These are phyloP conservation scores for Athrips mouffetella DNA, from an alignment of 2,888 invertebrate species.

Conservation along the genomic window DNA sequence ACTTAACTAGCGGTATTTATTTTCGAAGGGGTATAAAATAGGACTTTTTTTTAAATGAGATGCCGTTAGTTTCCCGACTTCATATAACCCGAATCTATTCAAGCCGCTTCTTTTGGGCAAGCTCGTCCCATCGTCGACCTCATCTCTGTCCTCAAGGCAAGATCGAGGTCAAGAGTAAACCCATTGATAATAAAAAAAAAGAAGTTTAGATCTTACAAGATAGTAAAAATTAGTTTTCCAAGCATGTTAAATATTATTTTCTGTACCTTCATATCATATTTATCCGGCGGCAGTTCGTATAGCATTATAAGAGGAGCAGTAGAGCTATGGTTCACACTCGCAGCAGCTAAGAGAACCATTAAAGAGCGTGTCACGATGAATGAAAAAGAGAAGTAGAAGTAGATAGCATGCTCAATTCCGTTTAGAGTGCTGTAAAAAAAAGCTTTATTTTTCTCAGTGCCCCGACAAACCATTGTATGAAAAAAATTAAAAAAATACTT, in stretches of 20 bases:
- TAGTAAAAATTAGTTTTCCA: background rate
- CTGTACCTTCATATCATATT: slow-evolving; percentile 57
- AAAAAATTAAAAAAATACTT: no score
- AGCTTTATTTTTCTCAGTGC: background rate
- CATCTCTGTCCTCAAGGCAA: no score
- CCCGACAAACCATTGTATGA: background rate
- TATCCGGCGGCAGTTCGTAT: slow-evolving; percentile 58
- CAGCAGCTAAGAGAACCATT: slow-evolving; percentile 61
- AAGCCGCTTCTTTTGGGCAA: no score
- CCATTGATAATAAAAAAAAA: no score
- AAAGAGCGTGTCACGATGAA: slow-evolving; percentile 64
- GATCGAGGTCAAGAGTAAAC: no score
- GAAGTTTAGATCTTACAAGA: background rate
- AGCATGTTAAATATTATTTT: slow-evolving; percentile 1
- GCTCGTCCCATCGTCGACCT: no score
- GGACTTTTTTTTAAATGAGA: background rate
- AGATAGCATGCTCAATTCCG: slow-evolving; percentile 48
- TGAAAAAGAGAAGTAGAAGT: slow-evolving; percentile 70
- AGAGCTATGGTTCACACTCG: slow-evolving; percentile 68
- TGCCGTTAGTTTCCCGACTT: background rate
- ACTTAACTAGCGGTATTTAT: no score
- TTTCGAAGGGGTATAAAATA: no score
- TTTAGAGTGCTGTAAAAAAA: slow-evolving; percentile 31
- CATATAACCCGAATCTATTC: background rate
- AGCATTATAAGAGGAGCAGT: slow-evolving; percentile 49